phyloP scores from a whole-genome alignment of 2,888 invertebrate genomes.

The Caenorhabditis sp. region DNA sequence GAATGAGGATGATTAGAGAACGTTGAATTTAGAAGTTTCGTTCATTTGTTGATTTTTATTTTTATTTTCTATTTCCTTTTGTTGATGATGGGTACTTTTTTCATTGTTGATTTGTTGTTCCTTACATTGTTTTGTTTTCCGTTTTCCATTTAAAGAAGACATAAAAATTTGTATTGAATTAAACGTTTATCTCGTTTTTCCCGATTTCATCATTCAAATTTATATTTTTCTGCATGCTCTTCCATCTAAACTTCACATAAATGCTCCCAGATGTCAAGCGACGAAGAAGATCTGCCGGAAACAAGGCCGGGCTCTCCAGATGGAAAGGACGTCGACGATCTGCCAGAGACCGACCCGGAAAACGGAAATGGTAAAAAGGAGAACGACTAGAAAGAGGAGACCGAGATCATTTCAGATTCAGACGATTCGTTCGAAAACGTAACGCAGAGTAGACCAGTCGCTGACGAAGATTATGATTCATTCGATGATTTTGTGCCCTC shows the following conservation, averaged over 20 bases:
- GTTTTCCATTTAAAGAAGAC: constrained; percentile 13
- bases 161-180: constrained; percentile 10
- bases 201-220: not conserved
- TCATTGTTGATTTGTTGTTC: constrained; percentile 43
- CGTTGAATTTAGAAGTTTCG: not conserved
- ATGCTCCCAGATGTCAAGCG: constrained; percentile 17
- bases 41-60: constrained; percentile 15
- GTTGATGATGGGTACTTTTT: constrained; percentile 32
- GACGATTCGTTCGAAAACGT: constrained; percentile 16
- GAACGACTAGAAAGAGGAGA: constrained; percentile 7
- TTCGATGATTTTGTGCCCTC: constrained; percentile 45
- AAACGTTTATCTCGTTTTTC: too few relatives aligned
- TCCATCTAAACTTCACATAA: too few relatives aligned
- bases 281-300: constrained; percentile 20
- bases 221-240: not conserved
- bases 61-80: constrained; percentile 33
- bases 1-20: constrained; percentile 56
- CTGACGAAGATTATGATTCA: constrained; percentile 45
- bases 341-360: constrained; percentile 25
- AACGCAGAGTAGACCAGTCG: not conserved
- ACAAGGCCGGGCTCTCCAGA: constrained; percentile 15
- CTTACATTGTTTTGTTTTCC: constrained; percentile 24
- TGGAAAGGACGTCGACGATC: constrained; percentile 4
- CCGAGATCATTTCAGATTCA: constrained; percentile 9
- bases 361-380: constrained; percentile 7